Evolutionary conservation across 2,888 invertebrate species (phyloP).

Genomic region (Cheilosia vernalis): DNA sequence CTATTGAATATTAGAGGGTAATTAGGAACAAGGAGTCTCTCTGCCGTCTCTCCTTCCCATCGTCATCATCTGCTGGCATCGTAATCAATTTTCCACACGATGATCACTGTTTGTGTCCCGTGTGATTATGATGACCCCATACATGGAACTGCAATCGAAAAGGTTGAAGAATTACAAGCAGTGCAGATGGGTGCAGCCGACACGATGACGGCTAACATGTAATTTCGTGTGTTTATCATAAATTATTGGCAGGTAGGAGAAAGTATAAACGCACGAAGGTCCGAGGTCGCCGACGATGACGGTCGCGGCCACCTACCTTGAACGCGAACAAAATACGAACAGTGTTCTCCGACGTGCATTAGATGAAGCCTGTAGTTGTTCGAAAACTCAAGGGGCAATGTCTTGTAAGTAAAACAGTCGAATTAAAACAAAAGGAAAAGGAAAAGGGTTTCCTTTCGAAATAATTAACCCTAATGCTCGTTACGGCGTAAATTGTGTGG

Average conservation of each 20-base stretch:
- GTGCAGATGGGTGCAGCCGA: constrained; percentile 58
- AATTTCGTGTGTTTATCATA: constrained; percentile 71
- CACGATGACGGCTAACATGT: constrained; percentile 46
- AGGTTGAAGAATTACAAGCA: constrained; percentile 45
- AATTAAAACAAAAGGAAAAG: constrained; percentile 61
- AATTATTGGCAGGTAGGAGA: constrained; percentile 72
- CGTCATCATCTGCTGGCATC: constrained; percentile 50
- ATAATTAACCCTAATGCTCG: constrained; percentile 73
- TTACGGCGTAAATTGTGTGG: constrained; percentile 69
- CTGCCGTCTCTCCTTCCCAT: neutral
- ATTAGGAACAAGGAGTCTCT: constrained; percentile 57
- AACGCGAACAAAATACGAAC: constrained; percentile 29
- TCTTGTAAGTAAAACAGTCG: constrained; percentile 25
- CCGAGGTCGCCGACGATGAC: constrained; percentile 25
- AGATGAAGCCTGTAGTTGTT: constrained; percentile 14
- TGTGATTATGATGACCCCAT: constrained; percentile 67
- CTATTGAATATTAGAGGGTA: constrained; percentile 74
- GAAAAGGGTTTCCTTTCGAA: constrained; percentile 62
- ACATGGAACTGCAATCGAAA: constrained; percentile 49
- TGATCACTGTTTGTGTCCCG: constrained; percentile 61
- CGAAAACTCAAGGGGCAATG: constrained; percentile 19
- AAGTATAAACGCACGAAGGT: constrained; percentile 29
- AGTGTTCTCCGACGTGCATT: constrained; percentile 21
- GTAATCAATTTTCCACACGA: constrained; percentile 69
- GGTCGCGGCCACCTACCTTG: constrained; percentile 67